Base-by-base conservation (phyloP, 1,140 invertebrate species). In the Hirudo medicinalis region DNA sequence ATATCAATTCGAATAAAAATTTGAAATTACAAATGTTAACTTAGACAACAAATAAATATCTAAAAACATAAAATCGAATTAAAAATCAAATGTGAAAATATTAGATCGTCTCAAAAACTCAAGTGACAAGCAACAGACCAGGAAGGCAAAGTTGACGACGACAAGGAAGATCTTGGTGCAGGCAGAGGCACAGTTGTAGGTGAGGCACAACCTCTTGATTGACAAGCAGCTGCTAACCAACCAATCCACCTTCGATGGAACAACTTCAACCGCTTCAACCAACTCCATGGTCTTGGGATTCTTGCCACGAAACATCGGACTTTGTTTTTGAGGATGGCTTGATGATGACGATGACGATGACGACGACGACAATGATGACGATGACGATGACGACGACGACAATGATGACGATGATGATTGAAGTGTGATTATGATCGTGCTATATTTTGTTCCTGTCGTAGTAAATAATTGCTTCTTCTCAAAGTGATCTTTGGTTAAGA, bases 71-170 rank as follows among this genome's bases (percentile, higher is more conserved):
- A 36, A 36, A 36, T 36, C 6, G 32, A 6, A 36, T 36, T 36
- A 36, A 36, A 36, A 36, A 36, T 36, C 2, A 36, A 36, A 36
- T 36, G 32, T 36, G 6, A 2, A 36, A 36, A 36, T 36, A 36
- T 36, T 36, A 6, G 6, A 36, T 36, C 6, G 32, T 36, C 2
- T 36, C 6, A 36, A 36, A 36, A 36, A 36, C 2, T 3, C 6
- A 36, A 36, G 6, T 36, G 6, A 36, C 3, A 15, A 20, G 17
- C 11, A 32, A 68, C 69, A 53, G 9, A 70, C 69, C 49, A 70
- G 69, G 53, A 70, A 70, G 25, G 25, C 49, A 25, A 70, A 70
- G 69, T 70, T 70, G 40, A 70, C 29, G n/a, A 70, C n/a, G n/a
- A 70, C 69, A 1, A 70, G 69, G 43, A 70, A 70, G 3, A 53